A percentile compares a stretch with the other conserved stretches of the same genome.
Evolutionary conservation across 2,113 vertebrate species (phyloP).

Genomic region (Crocuta crocuta): DNA sequence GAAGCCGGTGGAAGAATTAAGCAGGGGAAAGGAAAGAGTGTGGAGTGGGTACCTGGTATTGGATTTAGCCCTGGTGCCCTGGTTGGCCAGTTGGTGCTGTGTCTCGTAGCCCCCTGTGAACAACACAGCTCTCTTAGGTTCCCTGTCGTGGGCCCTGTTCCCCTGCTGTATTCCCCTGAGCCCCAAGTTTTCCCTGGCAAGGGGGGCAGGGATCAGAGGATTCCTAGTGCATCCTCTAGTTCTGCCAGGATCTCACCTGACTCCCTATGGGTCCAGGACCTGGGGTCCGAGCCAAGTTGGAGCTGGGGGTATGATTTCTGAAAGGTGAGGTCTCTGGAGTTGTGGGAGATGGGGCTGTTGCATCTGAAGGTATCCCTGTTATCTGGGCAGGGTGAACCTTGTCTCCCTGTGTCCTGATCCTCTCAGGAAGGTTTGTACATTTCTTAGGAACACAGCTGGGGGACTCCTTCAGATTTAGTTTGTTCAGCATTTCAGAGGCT

Average conservation of each 20-base stretch:
- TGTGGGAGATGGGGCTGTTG: background rate
- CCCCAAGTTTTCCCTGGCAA: background rate
- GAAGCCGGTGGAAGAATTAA: background rate
- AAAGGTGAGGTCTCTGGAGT: slow-evolving; percentile 22
- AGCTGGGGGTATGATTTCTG: background rate
- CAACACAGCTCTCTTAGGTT: background rate
- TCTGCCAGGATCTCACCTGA: slow-evolving; percentile 44
- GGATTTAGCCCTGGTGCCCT: background rate
- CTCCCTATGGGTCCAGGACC: background rate
- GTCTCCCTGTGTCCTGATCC: background rate
- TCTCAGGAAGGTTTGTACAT: background rate
- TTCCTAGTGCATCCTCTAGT: background rate
- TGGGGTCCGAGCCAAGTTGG: background rate
- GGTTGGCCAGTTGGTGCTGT: background rate
- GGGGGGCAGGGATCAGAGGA: background rate
- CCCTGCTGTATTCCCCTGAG: background rate
- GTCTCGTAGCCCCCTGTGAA: slow-evolving; percentile 26
- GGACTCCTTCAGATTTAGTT: background rate
- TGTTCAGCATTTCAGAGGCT: background rate
- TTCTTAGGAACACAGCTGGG: background rate
- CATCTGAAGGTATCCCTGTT: background rate
- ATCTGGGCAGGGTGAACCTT: background rate
- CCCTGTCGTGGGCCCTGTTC: background rate
- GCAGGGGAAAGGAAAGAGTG: background rate
- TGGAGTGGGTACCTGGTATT: slow-evolving; percentile 14